Evolutionary conservation across 2,113 vertebrate genomes (phyloP).

Genomic region (Boulengeromyrus knoepffleri): DNA sequence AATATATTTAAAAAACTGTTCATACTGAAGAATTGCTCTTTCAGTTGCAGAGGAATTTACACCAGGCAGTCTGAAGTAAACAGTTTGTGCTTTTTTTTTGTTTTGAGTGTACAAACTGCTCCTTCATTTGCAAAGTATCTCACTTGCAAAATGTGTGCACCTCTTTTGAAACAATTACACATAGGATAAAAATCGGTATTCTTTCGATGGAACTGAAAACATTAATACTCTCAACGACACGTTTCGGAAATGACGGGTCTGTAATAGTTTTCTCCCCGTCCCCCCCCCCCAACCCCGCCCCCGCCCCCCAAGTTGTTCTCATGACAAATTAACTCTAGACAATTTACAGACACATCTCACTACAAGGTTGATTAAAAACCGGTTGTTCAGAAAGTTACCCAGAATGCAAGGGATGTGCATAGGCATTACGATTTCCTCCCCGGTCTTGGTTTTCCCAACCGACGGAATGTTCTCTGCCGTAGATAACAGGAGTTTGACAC

Average conservation of each 20-base stretch:
- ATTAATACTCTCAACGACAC: conserved; percentile 85
- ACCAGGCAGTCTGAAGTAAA: conserved; percentile 78
- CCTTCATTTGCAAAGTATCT: conserved; percentile 67
- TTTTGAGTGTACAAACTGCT: conserved; percentile 61
- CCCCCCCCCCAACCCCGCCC: conserved; percentile 33
- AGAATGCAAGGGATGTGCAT: conserved; percentile 94
- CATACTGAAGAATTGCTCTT: conserved; percentile 81
- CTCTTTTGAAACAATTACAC: conserved; percentile 73
- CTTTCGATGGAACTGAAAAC: conserved; percentile 70
- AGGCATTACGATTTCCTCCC: conserved; percentile 77
- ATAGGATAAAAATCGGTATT: conserved; percentile 78
- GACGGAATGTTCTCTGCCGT: conserved; percentile 87
- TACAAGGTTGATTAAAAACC: conserved; percentile 88
- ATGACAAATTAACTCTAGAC: conserved; percentile 87
- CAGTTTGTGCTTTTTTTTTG: conserved; percentile 75
- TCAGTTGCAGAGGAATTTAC: conserved; percentile 79
- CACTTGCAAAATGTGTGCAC: conserved; percentile 70
- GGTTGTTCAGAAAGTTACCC: conserved; percentile 84
- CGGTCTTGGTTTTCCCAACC: conserved; percentile 70
- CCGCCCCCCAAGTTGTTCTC: conserved; percentile 37
- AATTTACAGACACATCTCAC: conserved; percentile 93
- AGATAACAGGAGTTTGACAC: conserved; percentile 80
- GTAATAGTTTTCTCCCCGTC: conserved; percentile 41
- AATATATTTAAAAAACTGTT: conserved; percentile 94
- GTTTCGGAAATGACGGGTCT: conserved; percentile 82